Conservation (phyloP, 2,888 invertebrate species). For the Agriopis aurantiaria region DNA sequence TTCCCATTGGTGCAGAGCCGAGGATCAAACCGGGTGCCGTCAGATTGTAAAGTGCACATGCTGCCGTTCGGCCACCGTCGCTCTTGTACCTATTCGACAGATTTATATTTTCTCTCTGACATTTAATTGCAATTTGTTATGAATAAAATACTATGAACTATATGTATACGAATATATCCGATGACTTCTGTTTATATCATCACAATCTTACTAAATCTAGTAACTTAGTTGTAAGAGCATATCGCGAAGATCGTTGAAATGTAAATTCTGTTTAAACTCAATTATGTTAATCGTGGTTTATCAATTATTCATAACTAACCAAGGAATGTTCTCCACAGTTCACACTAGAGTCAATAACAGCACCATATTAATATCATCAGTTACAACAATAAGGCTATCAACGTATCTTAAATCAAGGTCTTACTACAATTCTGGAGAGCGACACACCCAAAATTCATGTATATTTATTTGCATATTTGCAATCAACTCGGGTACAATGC, state of each 20-base stretch:
- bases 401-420: constrained; percentile 2
- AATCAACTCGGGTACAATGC: constrained; percentile 34
- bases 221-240: too few relatives aligned
- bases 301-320: constrained; percentile 38
- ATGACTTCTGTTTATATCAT: too few relatives aligned
- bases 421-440: neutral
- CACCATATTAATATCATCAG: constrained; percentile 8
- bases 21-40: too few relatives aligned
- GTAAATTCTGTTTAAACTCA: constrained; percentile 13
- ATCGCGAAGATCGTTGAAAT: constrained; percentile 11
- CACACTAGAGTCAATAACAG: constrained; percentile 4
- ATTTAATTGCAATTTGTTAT: too few relatives aligned
- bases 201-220: too few relatives aligned
- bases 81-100: too few relatives aligned
- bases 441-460: constrained; percentile 9
- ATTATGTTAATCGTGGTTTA: constrained; percentile 21
- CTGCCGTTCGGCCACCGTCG: too few relatives aligned
- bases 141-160: too few relatives aligned
- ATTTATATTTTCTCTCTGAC: too few relatives aligned
- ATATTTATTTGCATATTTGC: constrained; percentile 29
- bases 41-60: too few relatives aligned
- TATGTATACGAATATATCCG: too few relatives aligned
- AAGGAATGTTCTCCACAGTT: constrained; percentile 9
- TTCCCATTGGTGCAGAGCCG: too few relatives aligned
- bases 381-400: constrained; percentile 17